Base-by-base conservation (phyloP, 2,888 invertebrate species). In the Nomada ferruginata region DNA sequence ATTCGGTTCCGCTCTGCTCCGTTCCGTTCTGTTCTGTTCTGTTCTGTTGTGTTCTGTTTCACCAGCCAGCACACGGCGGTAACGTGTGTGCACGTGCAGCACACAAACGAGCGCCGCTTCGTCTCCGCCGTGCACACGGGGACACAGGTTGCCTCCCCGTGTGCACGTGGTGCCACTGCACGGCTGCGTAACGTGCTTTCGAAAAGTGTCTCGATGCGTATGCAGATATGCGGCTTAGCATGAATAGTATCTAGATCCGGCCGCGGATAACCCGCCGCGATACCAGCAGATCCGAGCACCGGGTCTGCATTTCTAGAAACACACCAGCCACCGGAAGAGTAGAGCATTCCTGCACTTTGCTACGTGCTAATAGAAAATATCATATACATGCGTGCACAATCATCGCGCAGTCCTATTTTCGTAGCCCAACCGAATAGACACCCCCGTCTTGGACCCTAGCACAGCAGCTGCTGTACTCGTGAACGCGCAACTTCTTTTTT, bases 191-290 rank as follows among this genome's bases (percentile, higher is more conserved):
- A 84, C 77, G 78, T 82, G 82, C 85, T 73, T 71, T 84, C 82
- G 84, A 82, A 84, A 85, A 85, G 85, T 85, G 82, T 85, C 85
- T 73, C 85, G 85, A 85, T 85, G 85, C 85, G 85, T 85, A 85
- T 85, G 85, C 85, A 85, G 85, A 85, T 85, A 85, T 26, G 76
- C 85, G 77, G 66, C 69, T 78, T 82, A 82, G 85, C 82, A 85
- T 85, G 85, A 85, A 85, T 85, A 85, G 85, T 85, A 85, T 85
- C 82, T 82, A 85, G 85, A 85, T 85, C 82, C 85, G 65, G 55
- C 52, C 57, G 70, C 20, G 76, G 85, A 85, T 85, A 85, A 78
- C 55, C 69, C 75, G 71, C 57, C 72, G 78, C 68, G 83, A 83
- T 83, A 74, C 75, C 60, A 47, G 50, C 36, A 76, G 80, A 84